Conservation (phyloP, 2,797 vertebrate species). For the Hemitrygon akajei region DNA sequence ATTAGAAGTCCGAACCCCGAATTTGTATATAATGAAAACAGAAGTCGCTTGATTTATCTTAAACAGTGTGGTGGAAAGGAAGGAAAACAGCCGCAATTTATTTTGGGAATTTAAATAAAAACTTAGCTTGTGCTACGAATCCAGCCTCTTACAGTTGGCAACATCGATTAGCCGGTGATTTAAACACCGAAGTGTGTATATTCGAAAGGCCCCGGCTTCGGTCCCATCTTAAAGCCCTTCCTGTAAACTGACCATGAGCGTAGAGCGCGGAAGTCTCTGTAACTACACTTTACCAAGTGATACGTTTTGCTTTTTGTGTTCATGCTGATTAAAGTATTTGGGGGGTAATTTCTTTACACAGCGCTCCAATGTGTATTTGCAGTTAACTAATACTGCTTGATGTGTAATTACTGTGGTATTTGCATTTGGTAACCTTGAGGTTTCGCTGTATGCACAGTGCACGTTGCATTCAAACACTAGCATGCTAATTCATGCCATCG, state of each 20-base stretch:
- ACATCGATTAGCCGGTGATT: neutral
- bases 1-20: neutral
- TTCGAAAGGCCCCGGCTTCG: neutral
- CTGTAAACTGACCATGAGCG: neutral
- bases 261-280: neutral
- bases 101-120: neutral
- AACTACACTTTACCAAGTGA: neutral
- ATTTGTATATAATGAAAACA: too few species aligned
- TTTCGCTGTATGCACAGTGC: too few species aligned
- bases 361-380: too few species aligned
- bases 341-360: neutral
- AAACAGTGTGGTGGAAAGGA: neutral
- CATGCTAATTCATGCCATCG: neutral
- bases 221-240: too few species aligned
- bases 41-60: too few species aligned
- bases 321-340: too few species aligned
- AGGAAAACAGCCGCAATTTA: neutral
- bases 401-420: neutral
- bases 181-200: neutral
- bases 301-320: too few species aligned
- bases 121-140: neutral
- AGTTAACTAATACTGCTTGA: too few species aligned
- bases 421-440: neutral
- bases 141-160: neutral
- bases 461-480: neutral